Evolutionary conservation across 2,113 vertebrate species (phyloP).

Genomic region (Oceanodroma tethys): DNA sequence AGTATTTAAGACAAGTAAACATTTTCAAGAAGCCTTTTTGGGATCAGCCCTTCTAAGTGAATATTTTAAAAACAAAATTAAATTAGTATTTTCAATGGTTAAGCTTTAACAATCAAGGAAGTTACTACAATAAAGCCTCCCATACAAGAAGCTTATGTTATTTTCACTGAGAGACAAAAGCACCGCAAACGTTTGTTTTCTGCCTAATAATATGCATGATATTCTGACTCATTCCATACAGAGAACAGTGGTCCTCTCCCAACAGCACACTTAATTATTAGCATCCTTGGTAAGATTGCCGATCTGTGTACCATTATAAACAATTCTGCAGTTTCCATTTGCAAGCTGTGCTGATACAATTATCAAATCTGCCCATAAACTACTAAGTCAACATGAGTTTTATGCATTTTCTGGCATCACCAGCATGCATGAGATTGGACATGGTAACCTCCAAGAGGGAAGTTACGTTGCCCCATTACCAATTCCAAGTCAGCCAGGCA

Average conservation of each 20-base stretch:
- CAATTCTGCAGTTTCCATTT: background rate
- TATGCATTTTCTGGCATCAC: background rate
- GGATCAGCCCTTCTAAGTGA: background rate
- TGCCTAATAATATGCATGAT: background rate
- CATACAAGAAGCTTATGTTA: background rate
- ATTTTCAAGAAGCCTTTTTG: background rate
- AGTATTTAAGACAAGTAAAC: background rate
- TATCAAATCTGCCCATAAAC: background rate
- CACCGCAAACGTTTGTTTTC: slow-evolving; percentile 25
- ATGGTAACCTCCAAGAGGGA: background rate
- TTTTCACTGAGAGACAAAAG: slow-evolving; percentile 9
- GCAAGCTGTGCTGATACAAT: background rate
- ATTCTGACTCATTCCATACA: background rate
- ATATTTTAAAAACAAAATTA: background rate
- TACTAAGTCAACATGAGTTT: background rate
- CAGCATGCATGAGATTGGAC: background rate
- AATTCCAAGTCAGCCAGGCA: background rate
- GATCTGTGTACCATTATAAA: background rate
- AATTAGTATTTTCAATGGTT: background rate
- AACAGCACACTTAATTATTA: background rate
- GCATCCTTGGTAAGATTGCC: background rate
- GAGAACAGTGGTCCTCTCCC: background rate
- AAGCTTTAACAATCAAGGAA: background rate
- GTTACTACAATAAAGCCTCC: background rate
- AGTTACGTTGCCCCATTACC: rapidly evolving